Evolutionary conservation across 2,113 vertebrate species (phyloP), one percentile per base, ranked within the genome.

Genomic region (Chionomys nivalis): DNA sequence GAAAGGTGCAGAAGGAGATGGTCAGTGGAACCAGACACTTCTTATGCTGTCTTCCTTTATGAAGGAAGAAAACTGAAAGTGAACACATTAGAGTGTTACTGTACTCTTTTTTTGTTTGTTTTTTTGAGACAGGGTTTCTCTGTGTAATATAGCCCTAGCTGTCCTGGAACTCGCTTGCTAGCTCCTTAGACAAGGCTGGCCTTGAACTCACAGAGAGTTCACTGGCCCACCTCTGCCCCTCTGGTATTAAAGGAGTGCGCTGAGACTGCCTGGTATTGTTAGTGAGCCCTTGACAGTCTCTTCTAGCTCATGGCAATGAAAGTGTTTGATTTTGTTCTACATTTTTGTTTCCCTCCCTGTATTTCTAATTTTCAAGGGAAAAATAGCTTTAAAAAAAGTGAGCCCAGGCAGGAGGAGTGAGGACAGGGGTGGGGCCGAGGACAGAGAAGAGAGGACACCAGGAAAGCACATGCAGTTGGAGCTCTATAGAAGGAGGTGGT

Each of bases 281-380:
- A 81, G 49, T 44, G 2, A 42, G 36, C 24, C 90, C 79, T 88
- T 49, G 13, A 49, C 33, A 8, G 26, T 33, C 68, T 58, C 68
- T 87, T 89, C 26, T 47, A 39, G 75, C 76, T 77, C 70, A 14
- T 36, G 14, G 66, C 42, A 58, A 75, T 42, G 3, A n/a, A 91
- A 49, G 65, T 52, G 13, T 44, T 94, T 47, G 52, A 75, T 73
- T 91, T 63, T 68, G 16, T 87, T 90, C 21, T 78, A 7, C 58
- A 42, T 36, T 93, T 93, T 94, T 70, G 73, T 89, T 4, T 89
- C 44, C 87, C n/a, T 73, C 13, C 70, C 14, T 89, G 2, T 85
- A 36, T 75, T 90, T 97, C 93, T 91, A 76, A 26, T 79, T 89
- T 87, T 87, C 26, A 77, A 73, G 47, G 76, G 14, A 70, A 89